phyloP scores from a whole-genome alignment of 2,888 invertebrate species.

The Rhopalosiphum nymphaeae region DNA sequence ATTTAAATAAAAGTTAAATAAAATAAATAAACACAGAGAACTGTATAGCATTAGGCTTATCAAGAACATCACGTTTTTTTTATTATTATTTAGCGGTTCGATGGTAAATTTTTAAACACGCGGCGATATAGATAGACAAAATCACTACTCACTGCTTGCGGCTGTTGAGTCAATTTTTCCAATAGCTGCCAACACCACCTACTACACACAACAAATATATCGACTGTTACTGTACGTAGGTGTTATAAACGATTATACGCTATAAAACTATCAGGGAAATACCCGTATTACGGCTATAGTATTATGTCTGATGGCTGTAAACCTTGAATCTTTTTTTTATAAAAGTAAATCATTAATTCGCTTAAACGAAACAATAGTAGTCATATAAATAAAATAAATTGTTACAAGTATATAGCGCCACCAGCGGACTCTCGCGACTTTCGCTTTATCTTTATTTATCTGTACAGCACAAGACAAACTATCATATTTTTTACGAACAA shows the following conservation, averaged over 20 bases:
- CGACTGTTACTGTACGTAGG: too few relatives aligned
- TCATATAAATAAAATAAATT: not conserved
- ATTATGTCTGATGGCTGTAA: not conserved
- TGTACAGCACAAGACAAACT: not conserved
- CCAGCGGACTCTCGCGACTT: not conserved
- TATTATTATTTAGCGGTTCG: not conserved
- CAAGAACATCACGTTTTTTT: not conserved
- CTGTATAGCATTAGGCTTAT: not conserved
- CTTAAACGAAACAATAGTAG: not conserved
- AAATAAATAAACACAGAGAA: not conserved
- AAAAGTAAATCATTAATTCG: not conserved
- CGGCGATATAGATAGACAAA: not conserved
- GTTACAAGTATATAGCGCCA: too few relatives aligned
- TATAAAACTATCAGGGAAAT: not conserved
- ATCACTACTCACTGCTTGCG: not conserved
- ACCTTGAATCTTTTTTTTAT: not conserved
- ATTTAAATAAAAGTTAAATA: not conserved
- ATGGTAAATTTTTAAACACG: not conserved
- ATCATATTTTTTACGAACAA: not conserved
- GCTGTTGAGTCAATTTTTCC: not conserved
- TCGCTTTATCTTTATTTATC: not conserved
- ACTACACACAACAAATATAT: not conserved
- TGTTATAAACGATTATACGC: too few relatives aligned
- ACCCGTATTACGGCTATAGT: not conserved
- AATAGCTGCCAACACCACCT: not conserved